phyloP scores from a whole-genome alignment of 2,113 vertebrate species.

The Cyrtonyx montezumae region DNA sequence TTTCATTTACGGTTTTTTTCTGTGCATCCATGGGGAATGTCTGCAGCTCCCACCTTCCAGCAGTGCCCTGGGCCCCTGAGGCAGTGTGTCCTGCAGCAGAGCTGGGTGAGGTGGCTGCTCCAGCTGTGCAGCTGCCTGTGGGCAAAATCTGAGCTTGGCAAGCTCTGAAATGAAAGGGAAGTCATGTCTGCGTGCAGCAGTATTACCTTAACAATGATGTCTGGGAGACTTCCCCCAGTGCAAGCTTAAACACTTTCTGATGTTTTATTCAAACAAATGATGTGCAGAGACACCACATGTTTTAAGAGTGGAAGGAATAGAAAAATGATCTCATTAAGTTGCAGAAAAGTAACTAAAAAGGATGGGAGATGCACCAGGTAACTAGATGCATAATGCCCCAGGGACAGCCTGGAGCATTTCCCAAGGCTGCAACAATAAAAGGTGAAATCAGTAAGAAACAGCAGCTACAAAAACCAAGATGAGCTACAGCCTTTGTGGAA shows the following conservation, averaged over 20 bases:
- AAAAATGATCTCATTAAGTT: not conserved
- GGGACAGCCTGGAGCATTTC: not conserved
- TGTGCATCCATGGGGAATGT: accelerated
- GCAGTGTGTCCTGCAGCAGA: not conserved
- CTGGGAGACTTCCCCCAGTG: not conserved
- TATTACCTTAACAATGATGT: not conserved
- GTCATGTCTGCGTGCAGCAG: not conserved
- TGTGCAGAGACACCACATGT: not conserved
- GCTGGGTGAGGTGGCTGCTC: not conserved
- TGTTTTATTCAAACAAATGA: not conserved
- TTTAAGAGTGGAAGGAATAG: not conserved
- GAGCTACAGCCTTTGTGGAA: not conserved
- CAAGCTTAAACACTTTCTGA: not conserved
- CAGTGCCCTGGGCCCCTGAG: not conserved
- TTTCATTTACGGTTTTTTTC: not conserved
- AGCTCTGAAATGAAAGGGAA: not conserved
- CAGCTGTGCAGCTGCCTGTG: not conserved
- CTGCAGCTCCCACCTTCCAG: not conserved
- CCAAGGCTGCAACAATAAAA: not conserved
- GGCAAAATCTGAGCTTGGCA: not conserved
- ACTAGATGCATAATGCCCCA: not conserved
- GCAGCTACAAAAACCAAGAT: not conserved
- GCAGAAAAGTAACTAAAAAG: not conserved
- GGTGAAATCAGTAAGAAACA: not conserved
- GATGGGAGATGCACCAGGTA: not conserved